phyloP scores from a whole-genome alignment of 1,140 invertebrate genomes.

The Lucilia cuprina region DNA sequence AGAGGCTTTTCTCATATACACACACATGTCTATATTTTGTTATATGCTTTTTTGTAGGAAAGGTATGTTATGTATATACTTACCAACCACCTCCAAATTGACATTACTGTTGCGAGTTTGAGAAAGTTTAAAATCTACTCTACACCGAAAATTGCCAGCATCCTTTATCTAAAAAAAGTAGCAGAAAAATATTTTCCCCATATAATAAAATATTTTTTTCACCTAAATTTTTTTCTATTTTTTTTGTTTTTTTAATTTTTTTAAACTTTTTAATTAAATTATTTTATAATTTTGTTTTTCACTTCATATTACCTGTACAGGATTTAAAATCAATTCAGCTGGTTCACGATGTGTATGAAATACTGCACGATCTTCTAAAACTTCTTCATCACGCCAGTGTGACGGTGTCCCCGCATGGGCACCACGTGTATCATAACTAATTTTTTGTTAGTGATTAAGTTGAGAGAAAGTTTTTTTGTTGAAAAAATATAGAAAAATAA shows the following conservation, averaged over 20 bases:
- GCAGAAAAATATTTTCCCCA: conserved; percentile 53
- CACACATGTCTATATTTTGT: too few relatives aligned
- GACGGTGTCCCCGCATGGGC: conserved; percentile 62
- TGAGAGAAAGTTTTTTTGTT: too few relatives aligned
- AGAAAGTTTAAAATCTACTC: conserved; percentile 82
- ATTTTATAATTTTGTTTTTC: conserved; percentile 8
- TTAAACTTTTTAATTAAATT: background rate
- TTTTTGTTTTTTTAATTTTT: background rate
- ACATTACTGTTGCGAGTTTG: conserved; percentile 82
- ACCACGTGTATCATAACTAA: conserved; percentile 63
- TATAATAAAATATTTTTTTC: background rate
- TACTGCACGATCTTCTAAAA: conserved; percentile 65
- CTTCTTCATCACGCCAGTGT: conserved; percentile 65
- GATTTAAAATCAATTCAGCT: conserved; percentile 63
- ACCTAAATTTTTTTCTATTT: background rate
- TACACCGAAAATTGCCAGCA: conserved; percentile 77
- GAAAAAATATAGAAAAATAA: background rate
- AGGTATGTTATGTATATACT: conserved; percentile 61
- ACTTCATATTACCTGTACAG: conserved; percentile 52
- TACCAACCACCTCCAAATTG: conserved; percentile 82
- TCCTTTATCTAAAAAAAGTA: conserved; percentile 66
- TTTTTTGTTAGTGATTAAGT: conserved; percentile 22
- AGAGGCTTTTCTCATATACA: too few relatives aligned
- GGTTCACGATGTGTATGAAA: conserved; percentile 67
- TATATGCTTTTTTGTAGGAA: too few relatives aligned